phyloP scores from a whole-genome alignment of 53 echinoderm and acorn worm species.

The Patiria pectinifera region DNA sequence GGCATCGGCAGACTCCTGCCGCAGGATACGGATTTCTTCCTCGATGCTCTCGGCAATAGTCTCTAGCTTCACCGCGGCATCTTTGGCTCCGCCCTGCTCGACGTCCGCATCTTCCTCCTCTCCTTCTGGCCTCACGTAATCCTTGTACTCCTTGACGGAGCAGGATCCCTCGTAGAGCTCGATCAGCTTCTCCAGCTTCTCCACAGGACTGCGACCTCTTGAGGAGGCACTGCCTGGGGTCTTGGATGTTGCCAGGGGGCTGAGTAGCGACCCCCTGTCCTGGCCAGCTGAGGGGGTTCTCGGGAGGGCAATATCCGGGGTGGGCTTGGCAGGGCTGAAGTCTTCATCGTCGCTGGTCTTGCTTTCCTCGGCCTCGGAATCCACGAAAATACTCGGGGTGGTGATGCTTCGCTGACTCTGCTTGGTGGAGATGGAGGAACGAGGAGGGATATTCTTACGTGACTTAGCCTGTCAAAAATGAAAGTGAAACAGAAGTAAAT shows the following conservation, averaged over 20 bases:
- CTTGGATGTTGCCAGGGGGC: conserved; percentile 26
- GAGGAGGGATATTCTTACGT: conserved; percentile 19
- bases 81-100: conserved; percentile 6
- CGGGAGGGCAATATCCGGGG: conserved; percentile 75
- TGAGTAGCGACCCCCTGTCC: conserved; percentile 29
- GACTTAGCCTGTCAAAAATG: conserved; percentile 49
- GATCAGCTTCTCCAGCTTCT: conserved; percentile 93
- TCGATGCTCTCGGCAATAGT: conserved; percentile 46
- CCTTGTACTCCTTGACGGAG: conserved; percentile 73
- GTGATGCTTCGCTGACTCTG: conserved; percentile 76
- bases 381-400: conserved; percentile 71
- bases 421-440: conserved; percentile 91
- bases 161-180: conserved; percentile 85
- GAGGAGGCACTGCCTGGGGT: conserved; percentile 41
- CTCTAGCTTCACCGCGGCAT: conserved; percentile 45
- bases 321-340: conserved; percentile 31
- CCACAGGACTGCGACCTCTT: conserved; percentile 81
- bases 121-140: conserved; percentile 68
- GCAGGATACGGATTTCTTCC: conserved; percentile 34
- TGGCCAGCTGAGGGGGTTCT: conserved; percentile 67
- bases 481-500: too few relatives aligned
- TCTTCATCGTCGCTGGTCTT: conserved; percentile 72
- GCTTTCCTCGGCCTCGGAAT: conserved; percentile 4
- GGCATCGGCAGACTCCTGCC: conserved; percentile 51
- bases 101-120: conserved; percentile 16